Evolutionary conservation across 2,797 vertebrate genomes (phyloP).

Genomic region (Prunella strophiata): DNA sequence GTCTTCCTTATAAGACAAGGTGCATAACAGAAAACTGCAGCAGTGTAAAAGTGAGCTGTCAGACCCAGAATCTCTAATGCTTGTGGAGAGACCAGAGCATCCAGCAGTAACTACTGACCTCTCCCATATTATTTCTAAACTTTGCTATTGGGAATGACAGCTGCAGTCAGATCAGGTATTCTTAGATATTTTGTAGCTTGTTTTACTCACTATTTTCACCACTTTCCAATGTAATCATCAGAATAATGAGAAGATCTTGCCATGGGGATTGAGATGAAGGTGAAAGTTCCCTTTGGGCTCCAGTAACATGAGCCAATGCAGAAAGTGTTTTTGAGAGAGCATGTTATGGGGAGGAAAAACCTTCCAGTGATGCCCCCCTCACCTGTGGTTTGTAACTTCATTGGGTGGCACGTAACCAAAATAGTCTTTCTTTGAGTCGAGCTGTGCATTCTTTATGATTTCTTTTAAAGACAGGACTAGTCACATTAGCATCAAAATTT

Average conservation of each 20-base stretch:
- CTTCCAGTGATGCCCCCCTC: neutral
- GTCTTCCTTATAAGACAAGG: neutral
- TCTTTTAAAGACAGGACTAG: neutral
- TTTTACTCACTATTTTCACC: neutral
- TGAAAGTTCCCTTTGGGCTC: neutral
- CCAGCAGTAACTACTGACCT: neutral
- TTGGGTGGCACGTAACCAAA: fast-evolving
- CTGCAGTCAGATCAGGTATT: neutral
- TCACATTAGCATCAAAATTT: neutral
- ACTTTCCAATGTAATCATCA: neutral
- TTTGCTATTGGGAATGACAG: neutral
- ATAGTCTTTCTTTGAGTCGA: neutral
- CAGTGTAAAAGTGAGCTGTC: neutral
- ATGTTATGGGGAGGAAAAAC: neutral
- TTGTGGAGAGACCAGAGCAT: neutral
- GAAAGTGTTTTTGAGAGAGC: neutral
- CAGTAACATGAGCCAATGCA: neutral
- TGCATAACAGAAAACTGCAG: neutral
- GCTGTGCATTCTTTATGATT: neutral
- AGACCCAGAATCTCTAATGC: neutral
- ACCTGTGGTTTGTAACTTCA: neutral
- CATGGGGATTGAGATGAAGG: neutral
- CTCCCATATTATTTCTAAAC: neutral
- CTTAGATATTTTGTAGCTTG: neutral
- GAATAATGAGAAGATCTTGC: neutral